Evolutionary conservation across 2,888 invertebrate genomes (phyloP).

Genomic region (Zygothrica quintamaculata): DNA sequence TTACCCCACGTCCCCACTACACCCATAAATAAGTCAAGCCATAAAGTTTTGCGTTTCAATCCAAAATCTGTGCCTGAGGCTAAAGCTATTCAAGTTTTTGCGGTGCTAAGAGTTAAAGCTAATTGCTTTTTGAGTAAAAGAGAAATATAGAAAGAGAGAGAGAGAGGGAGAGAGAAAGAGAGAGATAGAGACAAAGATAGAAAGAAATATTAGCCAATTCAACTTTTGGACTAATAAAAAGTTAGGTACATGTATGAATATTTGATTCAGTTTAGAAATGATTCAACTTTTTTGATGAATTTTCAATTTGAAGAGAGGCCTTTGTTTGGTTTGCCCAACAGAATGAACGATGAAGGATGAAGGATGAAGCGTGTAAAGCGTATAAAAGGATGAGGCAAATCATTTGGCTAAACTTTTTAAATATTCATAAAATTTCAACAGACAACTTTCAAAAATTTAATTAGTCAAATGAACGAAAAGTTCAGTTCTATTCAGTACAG

Average conservation of each 20-base stretch:
- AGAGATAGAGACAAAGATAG: slow-evolving; percentile 1
- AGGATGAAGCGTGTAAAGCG: background rate
- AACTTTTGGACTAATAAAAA: slow-evolving; percentile 72
- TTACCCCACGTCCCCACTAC: no score
- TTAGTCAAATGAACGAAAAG: slow-evolving; percentile 77
- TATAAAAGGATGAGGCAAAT: slow-evolving; percentile 44
- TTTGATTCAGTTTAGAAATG: slow-evolving; percentile 70
- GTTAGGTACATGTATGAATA: slow-evolving; percentile 74
- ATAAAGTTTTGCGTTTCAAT: background rate
- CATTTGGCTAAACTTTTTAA: slow-evolving; percentile 69
- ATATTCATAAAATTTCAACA: slow-evolving; percentile 75
- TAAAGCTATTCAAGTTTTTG: slow-evolving; percentile 29
- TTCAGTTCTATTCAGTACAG: slow-evolving; percentile 37
- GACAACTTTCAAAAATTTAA: slow-evolving; percentile 70
- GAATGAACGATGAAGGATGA: background rate
- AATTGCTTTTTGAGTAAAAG: slow-evolving; percentile 64
- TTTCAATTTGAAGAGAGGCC: slow-evolving; percentile 74
- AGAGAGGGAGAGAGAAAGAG: background rate
- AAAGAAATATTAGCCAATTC: slow-evolving; percentile 70
- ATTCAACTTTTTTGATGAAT: slow-evolving; percentile 80
- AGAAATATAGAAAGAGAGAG: slow-evolving; percentile 15
- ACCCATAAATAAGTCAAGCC: no score
- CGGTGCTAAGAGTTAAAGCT: slow-evolving; percentile 39
- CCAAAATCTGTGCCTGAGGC: slow-evolving; percentile 1
- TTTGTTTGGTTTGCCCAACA: slow-evolving; percentile 55